Percentiles rank a stretch among this genome's conserved stretches.
phyloP scores from a whole-genome alignment of 2,797 vertebrate species.

The Champsocephalus esox region DNA sequence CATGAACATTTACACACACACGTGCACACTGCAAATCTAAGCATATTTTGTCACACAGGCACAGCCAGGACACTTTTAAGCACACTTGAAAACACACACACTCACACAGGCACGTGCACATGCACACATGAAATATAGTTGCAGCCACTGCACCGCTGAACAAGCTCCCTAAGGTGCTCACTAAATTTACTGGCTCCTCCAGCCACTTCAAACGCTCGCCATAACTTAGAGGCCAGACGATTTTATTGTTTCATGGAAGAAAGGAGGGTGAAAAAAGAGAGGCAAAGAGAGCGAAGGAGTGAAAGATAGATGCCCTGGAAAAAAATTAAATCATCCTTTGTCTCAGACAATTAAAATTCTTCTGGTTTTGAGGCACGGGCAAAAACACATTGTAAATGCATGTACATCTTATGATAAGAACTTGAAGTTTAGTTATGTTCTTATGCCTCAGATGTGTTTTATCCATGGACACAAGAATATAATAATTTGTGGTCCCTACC shows the following conservation, averaged over 20 bases:
- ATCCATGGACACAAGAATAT: not conserved
- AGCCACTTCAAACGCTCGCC: constrained; percentile 93
- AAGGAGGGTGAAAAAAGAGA: constrained; percentile 67
- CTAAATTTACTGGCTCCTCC: constrained; percentile 95
- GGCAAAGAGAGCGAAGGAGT: constrained; percentile 51
- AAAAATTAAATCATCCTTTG: constrained; percentile 80
- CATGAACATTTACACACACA: constrained; percentile 40
- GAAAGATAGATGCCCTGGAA: constrained; percentile 84
- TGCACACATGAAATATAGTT: constrained; percentile 76
- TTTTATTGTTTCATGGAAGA: constrained; percentile 92
- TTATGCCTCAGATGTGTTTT: not conserved
- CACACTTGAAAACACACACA: constrained; percentile 27
- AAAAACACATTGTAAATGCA: not conserved
- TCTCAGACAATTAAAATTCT: constrained; percentile 85
- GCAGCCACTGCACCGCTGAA: constrained; percentile 81
- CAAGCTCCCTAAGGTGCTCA: constrained; percentile 89
- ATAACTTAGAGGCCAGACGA: constrained; percentile 92
- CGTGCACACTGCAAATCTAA: constrained; percentile 42
- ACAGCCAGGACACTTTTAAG: constrained; percentile 33
- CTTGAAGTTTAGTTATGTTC: not conserved
- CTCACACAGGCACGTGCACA: constrained; percentile 30
- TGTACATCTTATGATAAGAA: not conserved
- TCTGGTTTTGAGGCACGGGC: constrained; percentile 41
- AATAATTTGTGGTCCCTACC: not conserved
- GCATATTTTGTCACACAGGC: constrained; percentile 57